These are phyloP conservation scores for Polymixis flavicincta DNA, from an alignment of 2,888 invertebrate species.

Conservation along the genomic window DNA sequence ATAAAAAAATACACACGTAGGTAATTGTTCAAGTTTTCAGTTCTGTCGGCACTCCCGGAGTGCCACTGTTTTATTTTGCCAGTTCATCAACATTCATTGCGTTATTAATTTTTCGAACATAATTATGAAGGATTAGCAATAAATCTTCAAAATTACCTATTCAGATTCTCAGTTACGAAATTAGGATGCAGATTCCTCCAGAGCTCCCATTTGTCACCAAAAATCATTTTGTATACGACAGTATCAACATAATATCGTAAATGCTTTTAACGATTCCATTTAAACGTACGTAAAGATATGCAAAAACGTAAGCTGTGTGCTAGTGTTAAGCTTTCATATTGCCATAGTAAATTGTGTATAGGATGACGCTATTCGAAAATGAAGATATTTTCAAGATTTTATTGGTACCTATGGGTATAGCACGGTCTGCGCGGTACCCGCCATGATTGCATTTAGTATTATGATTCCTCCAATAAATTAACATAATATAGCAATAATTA, in stretches of 20 bases:
- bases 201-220: background rate
- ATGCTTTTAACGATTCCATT: slow-evolving; percentile 68
- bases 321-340: slow-evolving; percentile 62
- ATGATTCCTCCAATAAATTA: slow-evolving; percentile 50
- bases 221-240: slow-evolving; percentile 31
- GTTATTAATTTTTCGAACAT: too few relatives aligned
- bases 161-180: too few relatives aligned
- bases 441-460: slow-evolving; percentile 56
- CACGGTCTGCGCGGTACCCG: slow-evolving; percentile 40
- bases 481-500: slow-evolving; percentile 57
- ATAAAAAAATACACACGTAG: too few relatives aligned
- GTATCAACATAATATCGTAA: slow-evolving; percentile 55
- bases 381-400: slow-evolving; percentile 68
- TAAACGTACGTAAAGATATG: slow-evolving; percentile 64
- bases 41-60: too few relatives aligned
- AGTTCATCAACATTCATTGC: too few relatives aligned
- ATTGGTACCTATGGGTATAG: slow-evolving; percentile 53
- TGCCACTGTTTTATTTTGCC: too few relatives aligned
- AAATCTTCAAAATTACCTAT: too few relatives aligned
- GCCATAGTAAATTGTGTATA: slow-evolving; percentile 62
- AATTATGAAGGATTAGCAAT: too few relatives aligned
- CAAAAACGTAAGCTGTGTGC: slow-evolving; percentile 63
- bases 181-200: background rate
- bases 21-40: too few relatives aligned
- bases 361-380: slow-evolving; percentile 57